Conservation (phyloP, 2,888 invertebrate species). For the Dolomedes plantarius region DNA sequence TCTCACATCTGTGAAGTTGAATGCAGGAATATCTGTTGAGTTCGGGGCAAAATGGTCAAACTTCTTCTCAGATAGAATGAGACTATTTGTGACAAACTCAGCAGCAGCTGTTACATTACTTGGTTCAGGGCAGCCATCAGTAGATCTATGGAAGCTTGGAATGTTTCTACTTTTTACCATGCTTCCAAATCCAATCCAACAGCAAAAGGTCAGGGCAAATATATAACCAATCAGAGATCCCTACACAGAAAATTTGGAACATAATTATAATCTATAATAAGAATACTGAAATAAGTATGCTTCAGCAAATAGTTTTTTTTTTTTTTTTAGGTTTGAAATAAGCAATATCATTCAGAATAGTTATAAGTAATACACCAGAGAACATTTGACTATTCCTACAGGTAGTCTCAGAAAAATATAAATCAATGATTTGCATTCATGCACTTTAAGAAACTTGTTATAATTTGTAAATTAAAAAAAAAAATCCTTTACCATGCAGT, state of each 20-base stretch:
- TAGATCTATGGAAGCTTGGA: slow-evolving; percentile 74
- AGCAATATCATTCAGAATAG: too few relatives aligned
- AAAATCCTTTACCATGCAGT: too few relatives aligned
- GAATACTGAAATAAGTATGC: too few relatives aligned
- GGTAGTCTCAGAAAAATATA: too few relatives aligned
- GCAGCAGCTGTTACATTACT: background rate
- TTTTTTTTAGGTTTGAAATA: too few relatives aligned
- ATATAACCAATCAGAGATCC: slow-evolving; percentile 58
- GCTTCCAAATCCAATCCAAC: slow-evolving; percentile 83
- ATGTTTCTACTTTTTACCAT: slow-evolving; percentile 82
- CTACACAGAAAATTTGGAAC: slow-evolving; percentile 36
- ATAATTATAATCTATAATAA: too few relatives aligned
- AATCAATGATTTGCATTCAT: too few relatives aligned
- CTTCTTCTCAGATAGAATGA: background rate
- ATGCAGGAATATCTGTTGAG: background rate
- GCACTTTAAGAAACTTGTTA: too few relatives aligned
- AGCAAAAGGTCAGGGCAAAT: slow-evolving; percentile 39
- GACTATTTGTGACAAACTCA: background rate
- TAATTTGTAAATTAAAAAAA: too few relatives aligned
- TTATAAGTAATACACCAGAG: too few relatives aligned
- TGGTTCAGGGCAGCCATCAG: slow-evolving; percentile 71
- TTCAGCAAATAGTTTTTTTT: too few relatives aligned
- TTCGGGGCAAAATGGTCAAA: background rate
- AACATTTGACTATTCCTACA: too few relatives aligned
- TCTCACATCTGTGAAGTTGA: background rate